Percentiles rank a stretch among this genome's conserved stretches.
These are phyloP conservation scores for Lacanobia oleracea DNA, from an alignment of 2,888 invertebrate genomes.

Conservation along the genomic window DNA sequence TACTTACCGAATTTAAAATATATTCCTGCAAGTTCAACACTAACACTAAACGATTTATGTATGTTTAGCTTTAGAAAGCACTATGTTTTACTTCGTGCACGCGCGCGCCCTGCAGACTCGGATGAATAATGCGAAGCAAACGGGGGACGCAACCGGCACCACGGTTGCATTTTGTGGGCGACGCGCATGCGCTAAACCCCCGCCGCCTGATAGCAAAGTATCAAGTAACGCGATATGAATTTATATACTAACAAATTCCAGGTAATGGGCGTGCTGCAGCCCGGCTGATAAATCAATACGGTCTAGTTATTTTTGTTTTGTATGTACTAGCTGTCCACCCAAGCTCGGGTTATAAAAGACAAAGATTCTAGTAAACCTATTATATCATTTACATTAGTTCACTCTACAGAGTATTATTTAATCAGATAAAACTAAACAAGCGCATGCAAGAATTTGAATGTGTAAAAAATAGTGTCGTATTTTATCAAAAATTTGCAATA, in stretches of 20 bases:
- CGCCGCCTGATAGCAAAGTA: not conserved
- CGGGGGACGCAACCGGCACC: not conserved
- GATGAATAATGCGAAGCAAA: not conserved
- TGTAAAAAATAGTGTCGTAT: too few species aligned
- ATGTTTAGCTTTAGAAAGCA: not conserved
- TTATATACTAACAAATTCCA: constrained; percentile 3
- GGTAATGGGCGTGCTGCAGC: not conserved
- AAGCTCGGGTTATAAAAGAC: too few species aligned
- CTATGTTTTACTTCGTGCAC: not conserved
- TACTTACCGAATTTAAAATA: not conserved
- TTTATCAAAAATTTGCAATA: too few species aligned
- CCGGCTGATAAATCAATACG: not conserved
- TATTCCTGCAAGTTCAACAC: not conserved
- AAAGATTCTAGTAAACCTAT: too few species aligned
- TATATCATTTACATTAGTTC: too few species aligned
- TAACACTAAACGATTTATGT: not conserved
- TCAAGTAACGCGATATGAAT: not conserved
- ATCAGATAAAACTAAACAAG: too few species aligned
- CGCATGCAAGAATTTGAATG: too few species aligned
- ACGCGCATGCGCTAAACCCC: constrained; percentile 3
- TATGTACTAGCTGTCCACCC: not conserved
- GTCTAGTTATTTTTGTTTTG: not conserved
- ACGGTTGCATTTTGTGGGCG: not conserved
- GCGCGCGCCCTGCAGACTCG: not conserved
- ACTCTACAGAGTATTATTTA: too few species aligned